Evolutionary conservation across 2,113 vertebrate species (phyloP), one percentile per base, ranked within the genome.

Genomic region (Nothocercus nigrocapillus): DNA sequence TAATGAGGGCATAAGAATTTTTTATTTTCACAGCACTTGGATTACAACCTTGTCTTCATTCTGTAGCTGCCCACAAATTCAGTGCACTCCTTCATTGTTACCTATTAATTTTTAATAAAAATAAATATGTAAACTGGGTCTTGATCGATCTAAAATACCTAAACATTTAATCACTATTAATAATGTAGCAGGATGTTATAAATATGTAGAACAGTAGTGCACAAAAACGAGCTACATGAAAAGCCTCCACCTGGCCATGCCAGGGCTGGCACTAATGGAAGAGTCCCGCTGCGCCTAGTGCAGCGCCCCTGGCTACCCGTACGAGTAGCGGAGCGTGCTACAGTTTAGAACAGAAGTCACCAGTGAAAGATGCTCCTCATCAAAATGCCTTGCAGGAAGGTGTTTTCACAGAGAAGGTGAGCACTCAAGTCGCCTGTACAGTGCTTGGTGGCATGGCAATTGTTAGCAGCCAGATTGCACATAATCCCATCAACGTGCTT

Each of bases 161-260:
- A 96, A 96, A 89, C 97, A 88, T 98, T 98, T 98, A 97, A 97
- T 98, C 96, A 96, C 87, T 95, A 92, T 98, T 96, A 98, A 98
- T 97, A 98, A 97, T 97, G 87, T 76, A 98, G 86, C 91, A 96
- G 93, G 91, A 87, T 93, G 95, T 95, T 96, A 97, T 97, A 96
- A 97, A 97, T 97, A 96, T 93, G 92, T 96, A 95, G 92, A 97
- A 62, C 82, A 88, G 75, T 76, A 93, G 87, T 93, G 88, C 93
- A 90, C 77, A 95, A 79, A 94, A 95, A 96, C 96, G 93, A 96
- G 58, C 22, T 95, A 86, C 47, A 25, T 58, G 32, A 22, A 11
- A 11, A 85, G 91, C 75, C 83, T 53, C 38, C 54, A 16, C 88
- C 81, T 95, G 94, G 79, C 82, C 30, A 45, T 38, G 70, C 54